These are phyloP conservation scores for Metacarcinus magister DNA, from an alignment of 2,888 invertebrate species.

Conservation along the genomic window DNA sequence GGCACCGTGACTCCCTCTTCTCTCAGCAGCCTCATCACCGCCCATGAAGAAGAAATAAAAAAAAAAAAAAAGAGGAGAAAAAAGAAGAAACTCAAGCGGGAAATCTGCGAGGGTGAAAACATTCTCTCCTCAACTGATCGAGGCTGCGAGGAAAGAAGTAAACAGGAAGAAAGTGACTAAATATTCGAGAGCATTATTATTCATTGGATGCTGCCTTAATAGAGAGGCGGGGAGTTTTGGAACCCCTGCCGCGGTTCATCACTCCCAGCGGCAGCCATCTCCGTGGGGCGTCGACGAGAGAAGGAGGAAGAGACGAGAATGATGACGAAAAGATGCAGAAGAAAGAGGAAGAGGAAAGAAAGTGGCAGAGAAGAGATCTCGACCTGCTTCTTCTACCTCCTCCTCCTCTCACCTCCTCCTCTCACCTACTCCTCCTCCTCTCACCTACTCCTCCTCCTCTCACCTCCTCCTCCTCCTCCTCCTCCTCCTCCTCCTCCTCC, in stretches of 20 bases:
- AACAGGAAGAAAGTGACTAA: slow-evolving; percentile 42
- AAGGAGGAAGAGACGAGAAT: background rate
- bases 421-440: background rate
- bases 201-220: slow-evolving; percentile 40
- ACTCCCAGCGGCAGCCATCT: background rate
- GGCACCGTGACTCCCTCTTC: slow-evolving; percentile 5
- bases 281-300: background rate
- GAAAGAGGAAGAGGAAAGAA: background rate
- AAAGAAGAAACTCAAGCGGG: background rate
- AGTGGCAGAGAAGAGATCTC: background rate
- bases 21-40: background rate
- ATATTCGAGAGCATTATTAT: slow-evolving; percentile 33
- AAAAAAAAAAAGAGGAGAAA: background rate
- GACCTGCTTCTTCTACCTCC: background rate
- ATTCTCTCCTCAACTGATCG: slow-evolving; percentile 19
- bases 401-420: background rate
- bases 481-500: slow-evolving; percentile 6
- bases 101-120: slow-evolving; percentile 32
- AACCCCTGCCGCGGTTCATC: slow-evolving; percentile 35
- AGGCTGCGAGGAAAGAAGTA: slow-evolving; percentile 30
- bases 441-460: background rate
- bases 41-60: background rate
- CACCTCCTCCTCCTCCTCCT: background rate
- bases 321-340: background rate
- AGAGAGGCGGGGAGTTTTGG: slow-evolving; percentile 40